Conservation (phyloP, 2,113 vertebrate genomes). For the Asarcornis scutulata region DNA sequence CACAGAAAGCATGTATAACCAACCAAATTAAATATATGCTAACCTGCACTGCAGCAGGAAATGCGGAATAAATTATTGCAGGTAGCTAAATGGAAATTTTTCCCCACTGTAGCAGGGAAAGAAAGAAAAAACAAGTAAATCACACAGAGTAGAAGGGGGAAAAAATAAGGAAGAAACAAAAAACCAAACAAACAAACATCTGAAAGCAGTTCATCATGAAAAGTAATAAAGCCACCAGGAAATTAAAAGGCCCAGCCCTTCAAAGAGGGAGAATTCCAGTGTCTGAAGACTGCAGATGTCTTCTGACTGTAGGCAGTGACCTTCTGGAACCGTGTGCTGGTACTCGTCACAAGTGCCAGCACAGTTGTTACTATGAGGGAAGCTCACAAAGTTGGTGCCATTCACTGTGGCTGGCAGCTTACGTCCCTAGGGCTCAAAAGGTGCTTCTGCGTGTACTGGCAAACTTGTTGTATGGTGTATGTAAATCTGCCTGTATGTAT, state of each 20-base stretch:
- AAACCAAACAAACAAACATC: no score
- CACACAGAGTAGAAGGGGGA: not conserved
- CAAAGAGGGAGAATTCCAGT: not conserved
- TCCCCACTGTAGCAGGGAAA: not conserved
- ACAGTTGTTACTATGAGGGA: not conserved
- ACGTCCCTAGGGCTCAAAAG: not conserved
- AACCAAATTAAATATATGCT: not conserved
- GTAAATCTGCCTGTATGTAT: not conserved
- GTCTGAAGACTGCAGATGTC: not conserved
- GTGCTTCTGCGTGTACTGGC: not conserved
- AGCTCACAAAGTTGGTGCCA: not conserved
- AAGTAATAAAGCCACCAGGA: not conserved
- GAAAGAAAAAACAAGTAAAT: not conserved
- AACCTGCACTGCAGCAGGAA: conserved; percentile 5
- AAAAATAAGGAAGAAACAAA: not conserved
- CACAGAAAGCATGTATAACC: not conserved
- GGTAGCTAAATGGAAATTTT: no score
- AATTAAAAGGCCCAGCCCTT: not conserved
- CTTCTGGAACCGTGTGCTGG: not conserved
- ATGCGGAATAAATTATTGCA: no score
- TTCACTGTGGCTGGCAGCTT: not conserved
- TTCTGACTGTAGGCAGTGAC: not conserved
- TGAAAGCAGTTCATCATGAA: not conserved
- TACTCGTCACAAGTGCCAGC: not conserved
- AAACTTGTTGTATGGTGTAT: not conserved